Evolutionary conservation across 1,140 invertebrate species (phyloP), one percentile per base, ranked within the genome.

Genomic region (Scylla paramamosain): DNA sequence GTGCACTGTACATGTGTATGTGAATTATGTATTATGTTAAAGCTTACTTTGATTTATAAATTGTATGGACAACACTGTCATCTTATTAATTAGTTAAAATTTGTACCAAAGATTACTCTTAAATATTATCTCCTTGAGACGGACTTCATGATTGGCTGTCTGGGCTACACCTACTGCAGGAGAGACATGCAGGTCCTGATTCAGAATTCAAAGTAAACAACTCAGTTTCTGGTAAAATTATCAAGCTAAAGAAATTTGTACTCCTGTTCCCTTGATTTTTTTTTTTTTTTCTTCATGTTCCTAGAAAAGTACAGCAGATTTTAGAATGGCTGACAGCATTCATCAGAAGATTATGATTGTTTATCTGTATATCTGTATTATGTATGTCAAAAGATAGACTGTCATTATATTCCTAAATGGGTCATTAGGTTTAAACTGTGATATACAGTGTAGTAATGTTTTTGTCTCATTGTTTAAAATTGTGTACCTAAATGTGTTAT

Each of bases 381-480:
- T 77, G 67, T 77, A 77, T 77, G 67, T 77, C 67, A 77, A 77
- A 77, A 77, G n/a, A 20, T 94, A 90, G 20, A 67, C 86, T 82
- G 86, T 94, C 48, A 90, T 91, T 52, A 31, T 28, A 95, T 82
- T 48, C 52, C 84, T 86, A n/a, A 95, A 28, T 84, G 90, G 82
- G 89, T 92, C 59, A 87, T 95, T 95, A 95, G 90, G 94, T 95
- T 95, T 83, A 94, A 95, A 95, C 94, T 95, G 94, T 95, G 94
- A 95, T 95, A 95, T 92, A 92, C 94, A 95, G 94, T 95, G 90
- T 95, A 87, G 89, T 92, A 39, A 86, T 84, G 86, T 90, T 89
- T 92, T 95, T 91, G 10, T 95, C 77, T 94, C 59, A 29, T 32
- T 86, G 89, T 39, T 59, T 45, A 92, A 52, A 59, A 29, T 91